Evolutionary conservation across 2,888 invertebrate species (phyloP).

Genomic region (Apotomis capreana): DNA sequence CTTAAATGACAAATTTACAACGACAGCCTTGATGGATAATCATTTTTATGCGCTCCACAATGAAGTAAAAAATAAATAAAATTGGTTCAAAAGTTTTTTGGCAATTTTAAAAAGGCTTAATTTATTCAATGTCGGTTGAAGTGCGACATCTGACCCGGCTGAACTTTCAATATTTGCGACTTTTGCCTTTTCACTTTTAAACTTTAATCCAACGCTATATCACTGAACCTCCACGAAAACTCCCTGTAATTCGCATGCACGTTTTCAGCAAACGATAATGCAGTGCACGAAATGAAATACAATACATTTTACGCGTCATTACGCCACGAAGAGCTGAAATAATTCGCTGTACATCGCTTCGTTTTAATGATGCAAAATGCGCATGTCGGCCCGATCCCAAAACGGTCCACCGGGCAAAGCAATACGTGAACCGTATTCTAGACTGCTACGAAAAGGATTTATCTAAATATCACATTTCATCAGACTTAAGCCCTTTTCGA

Average conservation of each 20-base stretch:
- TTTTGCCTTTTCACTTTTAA: too few species aligned
- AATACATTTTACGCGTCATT: conserved; percentile 25
- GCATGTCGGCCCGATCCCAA: conserved; percentile 6
- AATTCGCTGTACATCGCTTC: conserved; percentile 13
- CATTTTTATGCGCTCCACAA: too few species aligned
- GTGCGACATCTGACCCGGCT: too few species aligned
- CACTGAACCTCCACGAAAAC: not conserved
- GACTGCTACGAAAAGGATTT: not conserved
- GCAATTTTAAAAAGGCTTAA: too few species aligned
- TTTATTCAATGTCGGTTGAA: too few species aligned
- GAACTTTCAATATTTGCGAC: too few species aligned
- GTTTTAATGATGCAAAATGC: conserved; percentile 35
- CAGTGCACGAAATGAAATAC: not conserved
- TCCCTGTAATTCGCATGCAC: conserved; percentile 1
- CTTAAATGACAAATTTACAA: too few species aligned
- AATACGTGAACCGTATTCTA: conserved; percentile 12
- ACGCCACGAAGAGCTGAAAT: conserved; percentile 20
- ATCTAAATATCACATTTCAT: conserved; percentile 4
- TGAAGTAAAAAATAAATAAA: too few species aligned
- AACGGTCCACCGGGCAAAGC: conserved; percentile 22
- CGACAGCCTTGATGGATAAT: too few species aligned
- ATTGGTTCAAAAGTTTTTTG: too few species aligned
- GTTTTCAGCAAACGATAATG: not conserved
- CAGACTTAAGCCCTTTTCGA: not conserved
- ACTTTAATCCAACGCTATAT: not conserved